phyloP scores from a whole-genome alignment of 2,113 vertebrate genomes.

The Crocuta crocuta region DNA sequence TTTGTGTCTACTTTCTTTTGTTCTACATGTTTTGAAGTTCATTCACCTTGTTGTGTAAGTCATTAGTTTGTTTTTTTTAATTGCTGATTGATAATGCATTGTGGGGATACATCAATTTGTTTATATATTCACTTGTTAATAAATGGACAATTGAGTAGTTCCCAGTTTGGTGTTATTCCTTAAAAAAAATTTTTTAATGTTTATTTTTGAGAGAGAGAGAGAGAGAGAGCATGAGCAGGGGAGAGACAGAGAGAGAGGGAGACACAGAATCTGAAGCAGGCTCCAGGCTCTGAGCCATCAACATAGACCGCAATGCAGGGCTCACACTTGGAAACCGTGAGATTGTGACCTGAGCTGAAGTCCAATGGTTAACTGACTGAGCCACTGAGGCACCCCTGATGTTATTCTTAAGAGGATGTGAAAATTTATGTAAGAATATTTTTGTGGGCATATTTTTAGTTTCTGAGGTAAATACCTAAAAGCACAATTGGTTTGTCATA shows the following conservation, averaged over 20 bases:
- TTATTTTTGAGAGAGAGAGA: too few species aligned
- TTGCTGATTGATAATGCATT: not conserved
- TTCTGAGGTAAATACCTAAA: slow-evolving; percentile 21
- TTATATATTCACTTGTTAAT: not conserved
- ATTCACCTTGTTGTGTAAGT: not conserved
- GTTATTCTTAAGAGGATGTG: not conserved
- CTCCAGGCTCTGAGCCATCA: too few species aligned
- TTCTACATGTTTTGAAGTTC: slow-evolving; percentile 34
- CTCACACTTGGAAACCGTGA: too few species aligned
- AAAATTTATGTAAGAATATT: not conserved
- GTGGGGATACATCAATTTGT: not conserved
- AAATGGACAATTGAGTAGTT: not conserved
- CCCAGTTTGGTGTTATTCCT: not conserved
- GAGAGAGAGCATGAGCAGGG: too few species aligned
- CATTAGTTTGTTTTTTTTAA: not conserved
- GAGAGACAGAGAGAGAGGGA: too few species aligned
- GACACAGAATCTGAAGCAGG: too few species aligned
- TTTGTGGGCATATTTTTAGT: not conserved
- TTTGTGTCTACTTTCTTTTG: slow-evolving; percentile 23
- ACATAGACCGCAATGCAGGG: too few species aligned
- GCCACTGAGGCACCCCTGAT: too few species aligned
- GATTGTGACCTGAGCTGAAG: too few species aligned
- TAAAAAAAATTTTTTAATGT: too few species aligned
- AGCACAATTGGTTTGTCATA: not conserved
- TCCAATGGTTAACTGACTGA: too few species aligned